phyloP scores from a whole-genome alignment of 2,888 invertebrate species.

The Osmoderma eremita region DNA sequence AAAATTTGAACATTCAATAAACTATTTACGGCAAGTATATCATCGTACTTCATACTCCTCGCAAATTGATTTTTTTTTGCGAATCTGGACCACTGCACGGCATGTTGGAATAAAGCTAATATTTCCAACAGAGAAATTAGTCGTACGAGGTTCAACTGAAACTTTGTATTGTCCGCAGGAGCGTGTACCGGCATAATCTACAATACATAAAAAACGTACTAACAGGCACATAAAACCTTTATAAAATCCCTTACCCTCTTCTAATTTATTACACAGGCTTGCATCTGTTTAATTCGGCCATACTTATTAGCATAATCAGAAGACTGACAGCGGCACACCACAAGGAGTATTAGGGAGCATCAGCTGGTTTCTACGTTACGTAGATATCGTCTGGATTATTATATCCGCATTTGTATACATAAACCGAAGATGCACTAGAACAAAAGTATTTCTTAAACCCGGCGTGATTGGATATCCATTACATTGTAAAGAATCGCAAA shows the following conservation, averaged over 20 bases:
- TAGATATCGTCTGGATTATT: conserved; percentile 44
- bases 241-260: background rate
- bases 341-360: conserved; percentile 9
- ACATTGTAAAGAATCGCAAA: conserved; percentile 46
- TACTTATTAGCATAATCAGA: conserved; percentile 29
- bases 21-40: too few relatives aligned
- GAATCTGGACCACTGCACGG: too few relatives aligned
- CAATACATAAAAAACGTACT: too few relatives aligned
- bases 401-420: conserved; percentile 48
- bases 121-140: too few relatives aligned
- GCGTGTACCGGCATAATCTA: too few relatives aligned
- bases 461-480: conserved; percentile 52
- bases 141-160: too few relatives aligned
- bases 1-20: too few relatives aligned
- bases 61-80: too few relatives aligned
- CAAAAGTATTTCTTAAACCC: conserved; percentile 47
- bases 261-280: too few relatives aligned
- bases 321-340: conserved; percentile 1
- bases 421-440: conserved; percentile 45
- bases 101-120: too few relatives aligned
- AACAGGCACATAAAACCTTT: background rate
- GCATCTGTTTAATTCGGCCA: conserved; percentile 22
- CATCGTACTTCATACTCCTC: too few relatives aligned
- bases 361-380: conserved; percentile 2
- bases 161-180: too few relatives aligned